A percentile compares a stretch with the other conserved stretches of the same genome.
Evolutionary conservation across 2,797 vertebrate species (phyloP).

Genomic region (Malacoctenus gilli): DNA sequence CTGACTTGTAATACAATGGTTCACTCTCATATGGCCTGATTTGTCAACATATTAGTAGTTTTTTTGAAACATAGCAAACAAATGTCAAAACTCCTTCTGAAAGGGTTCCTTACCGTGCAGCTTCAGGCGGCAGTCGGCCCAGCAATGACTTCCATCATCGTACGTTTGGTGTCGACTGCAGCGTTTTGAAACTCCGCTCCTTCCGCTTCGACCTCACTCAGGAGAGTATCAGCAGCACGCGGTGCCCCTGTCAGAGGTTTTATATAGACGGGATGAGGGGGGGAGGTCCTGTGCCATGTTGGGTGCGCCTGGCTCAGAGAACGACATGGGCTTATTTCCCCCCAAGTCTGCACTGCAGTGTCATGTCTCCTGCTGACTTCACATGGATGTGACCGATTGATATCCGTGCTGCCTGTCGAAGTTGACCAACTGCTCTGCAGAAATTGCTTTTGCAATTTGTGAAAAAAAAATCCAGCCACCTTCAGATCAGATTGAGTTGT

Average conservation of each 20-base stretch:
- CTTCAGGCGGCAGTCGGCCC: background rate
- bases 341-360: conserved; percentile 11
- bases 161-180: background rate
- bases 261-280: conserved; percentile 61
- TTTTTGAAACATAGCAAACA: too few species aligned
- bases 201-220: conserved; percentile 17
- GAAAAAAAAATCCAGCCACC: too few species aligned
- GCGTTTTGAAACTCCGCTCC: conserved; percentile 2
- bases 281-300: conserved; percentile 27
- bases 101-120: conserved; percentile 39
- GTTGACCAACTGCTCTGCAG: too few species aligned
- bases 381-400: background rate
- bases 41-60: too few species aligned
- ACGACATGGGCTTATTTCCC: conserved; percentile 27
- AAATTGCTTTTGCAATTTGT: too few species aligned
- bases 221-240: conserved; percentile 28
- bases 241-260: conserved; percentile 54
- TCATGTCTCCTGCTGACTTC: conserved; percentile 30
- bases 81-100: too few species aligned
- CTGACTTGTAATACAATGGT: too few species aligned
- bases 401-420: background rate
- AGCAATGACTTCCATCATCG: background rate
- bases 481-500: too few species aligned
- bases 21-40: too few species aligned
- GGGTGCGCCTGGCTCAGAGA: conserved; percentile 46